A percentile compares a stretch with the other conserved stretches of the same genome.
Conservation (phyloP, 2,113 vertebrate species). For the Anoplopoma fimbria region DNA sequence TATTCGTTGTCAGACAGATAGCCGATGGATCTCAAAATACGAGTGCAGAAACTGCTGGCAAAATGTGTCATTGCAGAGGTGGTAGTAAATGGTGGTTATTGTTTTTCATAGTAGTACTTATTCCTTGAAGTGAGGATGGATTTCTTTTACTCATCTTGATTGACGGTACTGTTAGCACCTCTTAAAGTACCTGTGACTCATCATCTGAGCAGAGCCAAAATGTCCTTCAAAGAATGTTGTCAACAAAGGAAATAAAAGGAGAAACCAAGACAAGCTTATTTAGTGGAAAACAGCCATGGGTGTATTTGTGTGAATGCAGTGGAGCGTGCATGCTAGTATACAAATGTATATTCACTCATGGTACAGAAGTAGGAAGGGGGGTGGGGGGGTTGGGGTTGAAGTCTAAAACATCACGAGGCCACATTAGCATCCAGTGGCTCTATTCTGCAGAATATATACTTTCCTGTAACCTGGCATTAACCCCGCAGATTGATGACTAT, state of each 20-base stretch:
- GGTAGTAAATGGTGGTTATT: neutral
- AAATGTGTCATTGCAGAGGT: neutral
- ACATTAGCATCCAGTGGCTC: constrained; percentile 21
- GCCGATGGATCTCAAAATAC: neutral
- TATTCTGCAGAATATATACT: constrained; percentile 47
- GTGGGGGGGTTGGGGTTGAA: neutral
- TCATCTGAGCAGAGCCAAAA: neutral
- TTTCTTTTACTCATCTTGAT: neutral
- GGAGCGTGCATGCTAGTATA: constrained; percentile 6
- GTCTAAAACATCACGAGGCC: neutral
- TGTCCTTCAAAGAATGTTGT: neutral
- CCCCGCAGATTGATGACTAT: constrained; percentile 58
- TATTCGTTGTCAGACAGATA: neutral
- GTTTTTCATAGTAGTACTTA: neutral
- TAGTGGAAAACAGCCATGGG: neutral
- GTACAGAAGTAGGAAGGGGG: neutral
- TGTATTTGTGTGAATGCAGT: constrained; percentile 47
- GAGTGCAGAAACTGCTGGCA: neutral
- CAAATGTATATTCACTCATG: constrained; percentile 20
- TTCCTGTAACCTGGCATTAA: constrained; percentile 51
- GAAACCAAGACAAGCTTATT: constrained; percentile 1
- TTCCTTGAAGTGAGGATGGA: neutral
- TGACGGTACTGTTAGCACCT: neutral
- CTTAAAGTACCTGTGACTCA: neutral
- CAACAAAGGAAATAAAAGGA: neutral